Percentiles rank a stretch among this genome's conserved stretches.
phyloP scores from a whole-genome alignment of 2,888 invertebrate genomes.

The Esperia sulphurella region DNA sequence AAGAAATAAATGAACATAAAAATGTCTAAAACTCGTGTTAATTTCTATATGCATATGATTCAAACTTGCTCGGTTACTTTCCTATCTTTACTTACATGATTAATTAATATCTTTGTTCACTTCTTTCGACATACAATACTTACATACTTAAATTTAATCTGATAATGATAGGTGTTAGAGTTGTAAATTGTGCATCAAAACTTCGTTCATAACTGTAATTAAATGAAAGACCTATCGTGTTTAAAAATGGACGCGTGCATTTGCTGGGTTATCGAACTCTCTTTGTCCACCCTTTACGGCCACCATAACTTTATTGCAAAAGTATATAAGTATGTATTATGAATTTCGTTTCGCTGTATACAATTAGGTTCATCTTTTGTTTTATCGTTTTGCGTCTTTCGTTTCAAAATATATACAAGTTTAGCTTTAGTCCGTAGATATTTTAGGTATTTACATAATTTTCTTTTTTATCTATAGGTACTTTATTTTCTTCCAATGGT shows the following conservation, averaged over 20 bases:
- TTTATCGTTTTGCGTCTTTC: background rate
- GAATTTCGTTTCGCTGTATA: slow-evolving; percentile 8
- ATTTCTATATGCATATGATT: no score
- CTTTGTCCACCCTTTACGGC: slow-evolving; percentile 69
- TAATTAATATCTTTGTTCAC: no score
- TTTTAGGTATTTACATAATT: background rate
- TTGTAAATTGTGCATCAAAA: background rate
- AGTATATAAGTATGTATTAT: slow-evolving; percentile 14
- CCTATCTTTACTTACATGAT: no score
- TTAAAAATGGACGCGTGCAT: slow-evolving; percentile 34
- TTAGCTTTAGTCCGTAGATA: background rate
- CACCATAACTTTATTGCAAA: slow-evolving; percentile 48
- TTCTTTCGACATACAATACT: no score
- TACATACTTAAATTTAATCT: background rate
- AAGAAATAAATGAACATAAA: no score
- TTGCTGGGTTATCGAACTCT: slow-evolving; percentile 61
- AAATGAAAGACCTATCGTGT: slow-evolving; percentile 6
- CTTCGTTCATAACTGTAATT: no score
- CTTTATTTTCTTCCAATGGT: no score
- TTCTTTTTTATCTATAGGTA: no score
- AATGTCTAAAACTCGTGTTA: no score
- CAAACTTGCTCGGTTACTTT: no score
- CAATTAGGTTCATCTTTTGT: background rate
- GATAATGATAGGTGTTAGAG: background rate
- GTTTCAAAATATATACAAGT: background rate